These are phyloP conservation scores for Clamator glandarius DNA, from an alignment of 2,797 vertebrate genomes.

Conservation along the genomic window DNA sequence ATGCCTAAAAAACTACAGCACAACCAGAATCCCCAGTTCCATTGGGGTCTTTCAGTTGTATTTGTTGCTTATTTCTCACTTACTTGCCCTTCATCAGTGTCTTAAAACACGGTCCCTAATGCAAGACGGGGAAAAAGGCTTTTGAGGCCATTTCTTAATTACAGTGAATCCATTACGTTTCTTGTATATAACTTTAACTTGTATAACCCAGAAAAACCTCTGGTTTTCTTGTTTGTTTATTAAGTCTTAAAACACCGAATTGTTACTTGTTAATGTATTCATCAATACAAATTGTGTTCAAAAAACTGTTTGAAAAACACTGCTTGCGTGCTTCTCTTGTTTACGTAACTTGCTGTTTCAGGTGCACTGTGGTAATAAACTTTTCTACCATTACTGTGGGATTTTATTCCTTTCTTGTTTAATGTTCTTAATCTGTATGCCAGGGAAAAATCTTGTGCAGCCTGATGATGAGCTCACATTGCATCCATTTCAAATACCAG, in stretches of 20 bases:
- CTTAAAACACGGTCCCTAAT: not conserved
- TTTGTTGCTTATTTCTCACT: not conserved
- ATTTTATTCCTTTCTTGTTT: not conserved
- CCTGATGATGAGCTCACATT: accelerated
- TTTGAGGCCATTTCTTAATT: not conserved
- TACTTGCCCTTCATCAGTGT: not conserved
- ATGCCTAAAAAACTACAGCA: not conserved
- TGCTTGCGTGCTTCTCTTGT: not conserved
- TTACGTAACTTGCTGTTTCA: not conserved
- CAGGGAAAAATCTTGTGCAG: no score
- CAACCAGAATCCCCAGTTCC: not conserved
- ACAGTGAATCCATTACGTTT: not conserved
- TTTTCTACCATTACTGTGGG: not conserved
- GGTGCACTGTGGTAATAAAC: not conserved
- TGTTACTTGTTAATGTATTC: not conserved
- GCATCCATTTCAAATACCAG: not conserved
- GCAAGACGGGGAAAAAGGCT: not conserved
- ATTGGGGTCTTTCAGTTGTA: not conserved
- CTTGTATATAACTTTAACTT: no score
- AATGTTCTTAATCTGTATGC: not conserved
- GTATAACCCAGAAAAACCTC: not conserved
- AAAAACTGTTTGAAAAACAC: not conserved
- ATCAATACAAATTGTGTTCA: not conserved
- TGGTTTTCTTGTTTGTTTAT: not conserved
- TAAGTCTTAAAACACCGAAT: not conserved